Evolutionary conservation across 2,888 invertebrate species (phyloP), one percentile per base, ranked within the genome.

Genomic region (Scaptomyza flava): DNA sequence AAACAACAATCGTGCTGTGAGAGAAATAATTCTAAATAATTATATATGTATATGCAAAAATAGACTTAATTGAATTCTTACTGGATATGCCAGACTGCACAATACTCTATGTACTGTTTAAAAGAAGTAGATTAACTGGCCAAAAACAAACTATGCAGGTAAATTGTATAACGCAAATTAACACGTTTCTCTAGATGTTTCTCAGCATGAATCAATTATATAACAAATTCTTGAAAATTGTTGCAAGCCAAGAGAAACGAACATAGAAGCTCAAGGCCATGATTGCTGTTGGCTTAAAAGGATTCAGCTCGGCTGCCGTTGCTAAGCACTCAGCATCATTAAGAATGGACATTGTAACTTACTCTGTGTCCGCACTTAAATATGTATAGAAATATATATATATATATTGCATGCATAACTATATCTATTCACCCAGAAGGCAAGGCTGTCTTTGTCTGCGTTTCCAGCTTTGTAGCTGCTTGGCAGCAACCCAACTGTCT

Each of bases 401-500:
- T 6, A n/a, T n/a, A 11, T 7, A 7, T 12, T 11, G 14, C 38
- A 8, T 17, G 6, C 20, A 11, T 33, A 27, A 38, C 0, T 17
- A 14, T 33, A 27, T 45, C 0, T 27, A 14, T 66, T 1, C 45
- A 62, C 50, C 46, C 64, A 60, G 51, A 59, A 58, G 66, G 75
- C 41, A 14, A 27, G 43, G 20, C 31, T 27, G n/a, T 42, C 38
- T 50, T 30, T 70, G 51, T 53, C 20, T 58, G 42, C 50, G 53
- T 54, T 68, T 52, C 53, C 59, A 46, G 43, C 23, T 48, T 8
- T 41, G 9, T 9, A 54, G 61, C 53, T 66, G 58, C 75, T 75
- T 82, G 81, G 81, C 82, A 82, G 68, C 48, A 48, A 50, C 71
- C 81, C 81, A 81, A 86, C 75, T 81, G 56, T 61, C 59, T 47